Conservation (phyloP, 2,113 vertebrate species). For the Peromyscus maniculatus region DNA sequence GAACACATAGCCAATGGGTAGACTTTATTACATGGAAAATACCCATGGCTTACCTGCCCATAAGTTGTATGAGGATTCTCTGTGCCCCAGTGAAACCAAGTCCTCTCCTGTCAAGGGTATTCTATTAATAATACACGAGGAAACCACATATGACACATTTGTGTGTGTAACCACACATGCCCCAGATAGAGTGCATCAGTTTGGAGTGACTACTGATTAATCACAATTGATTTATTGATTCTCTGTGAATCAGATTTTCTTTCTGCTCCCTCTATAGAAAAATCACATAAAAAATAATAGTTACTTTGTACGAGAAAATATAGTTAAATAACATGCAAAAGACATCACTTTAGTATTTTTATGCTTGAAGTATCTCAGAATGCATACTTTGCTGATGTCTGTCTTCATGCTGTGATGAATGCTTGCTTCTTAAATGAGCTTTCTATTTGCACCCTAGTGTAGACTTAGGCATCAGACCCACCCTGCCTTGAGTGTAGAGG, state of each 20-base stretch:
- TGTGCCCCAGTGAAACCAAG: accelerated
- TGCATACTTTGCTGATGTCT: background rate
- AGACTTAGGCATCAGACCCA: background rate
- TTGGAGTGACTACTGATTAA: accelerated
- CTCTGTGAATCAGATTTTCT: background rate
- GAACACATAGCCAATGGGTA: accelerated
- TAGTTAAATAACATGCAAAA: accelerated
- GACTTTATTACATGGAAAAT: accelerated
- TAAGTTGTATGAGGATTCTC: background rate
- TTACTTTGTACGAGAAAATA: accelerated
- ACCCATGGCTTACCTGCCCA: accelerated
- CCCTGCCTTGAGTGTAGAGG: background rate
- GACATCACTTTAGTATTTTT: too few relatives aligned
- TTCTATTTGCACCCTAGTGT: accelerated
- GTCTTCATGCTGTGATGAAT: background rate
- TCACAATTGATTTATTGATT: accelerated
- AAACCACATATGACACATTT: background rate
- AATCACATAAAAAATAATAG: background rate
- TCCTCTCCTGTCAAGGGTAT: accelerated
- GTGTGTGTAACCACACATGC: too few relatives aligned
- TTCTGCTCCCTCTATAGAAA: background rate
- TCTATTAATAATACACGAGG: too few relatives aligned
- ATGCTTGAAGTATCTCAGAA: background rate
- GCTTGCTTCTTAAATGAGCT: background rate
- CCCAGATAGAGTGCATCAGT: accelerated